Conservation (phyloP, 2,113 vertebrate genomes). For the Tangachromis dhanisi region DNA sequence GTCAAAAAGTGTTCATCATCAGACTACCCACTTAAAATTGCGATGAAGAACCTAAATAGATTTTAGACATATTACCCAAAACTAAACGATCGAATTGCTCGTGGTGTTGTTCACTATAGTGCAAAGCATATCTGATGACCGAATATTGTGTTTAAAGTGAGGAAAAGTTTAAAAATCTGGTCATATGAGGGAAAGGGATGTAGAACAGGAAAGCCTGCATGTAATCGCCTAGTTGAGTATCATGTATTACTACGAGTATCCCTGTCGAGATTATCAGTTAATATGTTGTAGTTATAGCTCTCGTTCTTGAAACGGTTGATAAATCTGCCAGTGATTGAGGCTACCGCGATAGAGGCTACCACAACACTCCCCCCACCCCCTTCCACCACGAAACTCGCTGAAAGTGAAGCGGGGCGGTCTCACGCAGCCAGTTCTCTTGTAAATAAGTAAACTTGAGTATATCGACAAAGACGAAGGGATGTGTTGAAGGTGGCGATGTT, state of each 20-base stretch:
- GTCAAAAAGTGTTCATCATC: not conserved
- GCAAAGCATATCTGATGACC: not conserved
- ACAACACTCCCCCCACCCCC: not conserved
- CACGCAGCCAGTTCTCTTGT: not conserved
- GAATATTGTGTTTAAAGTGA: not conserved
- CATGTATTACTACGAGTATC: rapidly evolving
- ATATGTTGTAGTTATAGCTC: not conserved
- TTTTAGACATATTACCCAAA: not conserved
- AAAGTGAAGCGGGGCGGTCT: not conserved
- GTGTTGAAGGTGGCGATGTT: not conserved
- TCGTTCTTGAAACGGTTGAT: not conserved
- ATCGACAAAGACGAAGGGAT: not conserved
- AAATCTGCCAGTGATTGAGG: not conserved
- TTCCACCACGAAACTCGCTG: not conserved
- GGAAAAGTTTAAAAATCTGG: not conserved
- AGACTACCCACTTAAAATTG: not conserved
- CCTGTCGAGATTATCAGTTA: too few relatives aligned
- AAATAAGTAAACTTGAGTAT: not conserved
- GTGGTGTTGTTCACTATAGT: not conserved
- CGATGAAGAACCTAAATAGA: not conserved
- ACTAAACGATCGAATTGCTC: rapidly evolving
- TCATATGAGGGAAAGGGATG: rapidly evolving
- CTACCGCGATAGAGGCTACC: slow-evolving; percentile 34
- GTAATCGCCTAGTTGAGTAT: not conserved
- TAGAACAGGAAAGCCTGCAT: not conserved